Evolutionary conservation across 2,888 invertebrate species (phyloP).

Genomic region (Sphinx pinastri): DNA sequence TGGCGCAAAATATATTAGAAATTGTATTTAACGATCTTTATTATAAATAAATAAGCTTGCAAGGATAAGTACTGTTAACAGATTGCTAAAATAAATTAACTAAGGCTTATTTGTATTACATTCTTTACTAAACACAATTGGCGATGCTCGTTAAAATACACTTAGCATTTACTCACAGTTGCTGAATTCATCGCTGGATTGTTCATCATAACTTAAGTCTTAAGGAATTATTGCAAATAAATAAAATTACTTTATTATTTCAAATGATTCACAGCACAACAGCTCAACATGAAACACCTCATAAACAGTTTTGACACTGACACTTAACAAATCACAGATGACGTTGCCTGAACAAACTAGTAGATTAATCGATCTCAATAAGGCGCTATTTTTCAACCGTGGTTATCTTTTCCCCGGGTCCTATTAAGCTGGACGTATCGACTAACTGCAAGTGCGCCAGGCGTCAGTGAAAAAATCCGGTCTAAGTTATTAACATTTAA

Average conservation of each 20-base stretch:
- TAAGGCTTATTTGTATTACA: neutral
- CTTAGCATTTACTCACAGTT: slow-evolving; percentile 62
- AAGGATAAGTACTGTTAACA: neutral
- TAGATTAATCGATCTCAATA: too few species aligned
- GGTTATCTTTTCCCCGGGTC: too few species aligned
- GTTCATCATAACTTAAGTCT: slow-evolving; percentile 45
- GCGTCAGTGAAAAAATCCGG: too few species aligned
- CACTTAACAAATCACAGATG: slow-evolving; percentile 19
- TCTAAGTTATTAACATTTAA: too few species aligned
- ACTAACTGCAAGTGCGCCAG: too few species aligned
- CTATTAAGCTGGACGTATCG: too few species aligned
- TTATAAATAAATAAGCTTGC: neutral
- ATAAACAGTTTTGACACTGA: neutral
- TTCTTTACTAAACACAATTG: neutral
- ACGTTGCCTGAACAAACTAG: slow-evolving; percentile 10
- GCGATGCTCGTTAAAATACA: slow-evolving; percentile 24
- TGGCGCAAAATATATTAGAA: neutral
- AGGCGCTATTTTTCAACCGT: too few species aligned
- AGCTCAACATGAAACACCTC: too few species aligned
- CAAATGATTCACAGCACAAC: neutral
- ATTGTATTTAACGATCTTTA: neutral
- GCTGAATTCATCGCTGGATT: slow-evolving; percentile 76
- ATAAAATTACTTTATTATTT: neutral
- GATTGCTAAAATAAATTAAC: slow-evolving; percentile 7
- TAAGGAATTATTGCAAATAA: neutral